These are phyloP conservation scores for Dascyllus trimaculatus DNA, from an alignment of 2,113 vertebrate species.

Conservation along the genomic window DNA sequence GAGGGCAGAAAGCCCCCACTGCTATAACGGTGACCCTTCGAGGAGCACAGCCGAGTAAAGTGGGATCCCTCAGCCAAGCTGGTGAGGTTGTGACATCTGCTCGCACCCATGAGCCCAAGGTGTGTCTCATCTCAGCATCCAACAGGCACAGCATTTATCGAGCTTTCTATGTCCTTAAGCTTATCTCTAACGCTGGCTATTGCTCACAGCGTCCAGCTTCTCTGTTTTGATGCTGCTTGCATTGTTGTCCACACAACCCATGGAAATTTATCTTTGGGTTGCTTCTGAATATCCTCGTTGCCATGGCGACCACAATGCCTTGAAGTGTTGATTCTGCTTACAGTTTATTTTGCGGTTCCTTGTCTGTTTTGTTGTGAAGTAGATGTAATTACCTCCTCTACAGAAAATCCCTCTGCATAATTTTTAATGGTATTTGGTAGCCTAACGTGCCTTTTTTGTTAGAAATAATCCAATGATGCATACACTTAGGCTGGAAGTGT, in stretches of 20 bases:
- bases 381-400: no score
- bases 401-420: no score
- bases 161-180: not conserved
- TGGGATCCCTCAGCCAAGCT: slow-evolving; percentile 85
- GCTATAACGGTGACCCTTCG: slow-evolving; percentile 94
- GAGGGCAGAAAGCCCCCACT: slow-evolving; percentile 93
- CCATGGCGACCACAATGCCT: not conserved
- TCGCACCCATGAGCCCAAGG: slow-evolving; percentile 77
- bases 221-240: not conserved
- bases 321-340: not conserved
- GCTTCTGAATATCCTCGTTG: not conserved
- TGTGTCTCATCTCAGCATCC: slow-evolving; percentile 59
- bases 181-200: not conserved
- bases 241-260: no score
- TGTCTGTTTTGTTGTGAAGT: no score
- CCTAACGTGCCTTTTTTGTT: no score
- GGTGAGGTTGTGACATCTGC: slow-evolving; percentile 60
- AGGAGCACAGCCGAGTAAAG: slow-evolving; percentile 89
- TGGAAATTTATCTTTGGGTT: no score
- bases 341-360: no score
- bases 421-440: no score
- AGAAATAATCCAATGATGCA: no score
- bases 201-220: not conserved
- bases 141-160: not conserved
- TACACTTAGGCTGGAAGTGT: no score